phyloP scores from a whole-genome alignment of 2,113 vertebrate genomes.

The Mus musculus region GRCm39 chrX:69513501-69514000 shows the following conservation, averaged over 20 bases:
- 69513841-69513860: constrained; percentile 95
- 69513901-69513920: constrained; percentile 84
- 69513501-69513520: background rate
- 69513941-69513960: constrained; percentile 9
- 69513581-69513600: constrained; percentile 17
- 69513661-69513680: constrained; percentile 2
- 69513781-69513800: constrained; percentile 99
- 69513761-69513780: constrained; percentile 96
- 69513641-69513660: constrained; percentile 39
- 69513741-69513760: constrained; percentile 98
- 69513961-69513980: background rate
- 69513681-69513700: background rate
- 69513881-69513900: constrained; percentile 99
- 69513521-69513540: background rate
- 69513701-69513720: constrained; percentile 67
- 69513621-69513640: background rate
- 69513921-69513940: constrained; percentile 57
- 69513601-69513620: constrained; percentile 38
- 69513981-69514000: background rate
- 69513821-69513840: constrained; percentile 97
- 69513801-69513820: constrained; percentile 98
- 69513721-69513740: constrained; percentile 99
- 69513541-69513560: constrained; percentile 12
- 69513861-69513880: constrained; percentile 97
- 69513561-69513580: constrained; percentile 33